Evolutionary conservation across 2,888 invertebrate species (phyloP).

Genomic region (Eupithecia abbreviata): DNA sequence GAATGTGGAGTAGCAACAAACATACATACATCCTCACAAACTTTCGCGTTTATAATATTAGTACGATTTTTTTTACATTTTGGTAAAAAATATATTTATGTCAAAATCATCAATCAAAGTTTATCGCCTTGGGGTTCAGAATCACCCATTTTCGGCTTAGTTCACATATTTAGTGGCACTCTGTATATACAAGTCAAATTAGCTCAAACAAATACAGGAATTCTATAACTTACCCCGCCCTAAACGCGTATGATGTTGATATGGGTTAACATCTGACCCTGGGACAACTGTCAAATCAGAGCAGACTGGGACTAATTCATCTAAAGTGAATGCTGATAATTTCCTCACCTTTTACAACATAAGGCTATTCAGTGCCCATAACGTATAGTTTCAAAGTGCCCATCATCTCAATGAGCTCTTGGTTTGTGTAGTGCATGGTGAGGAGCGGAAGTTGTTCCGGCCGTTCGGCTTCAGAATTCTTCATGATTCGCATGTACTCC

Average conservation of each 20-base stretch:
- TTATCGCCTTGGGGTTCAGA: too few relatives aligned
- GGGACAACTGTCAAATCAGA: neutral
- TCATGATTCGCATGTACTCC: neutral
- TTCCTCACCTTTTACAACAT: neutral
- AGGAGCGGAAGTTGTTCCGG: constrained; percentile 8
- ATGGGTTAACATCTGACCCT: neutral
- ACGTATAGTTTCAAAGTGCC: neutral
- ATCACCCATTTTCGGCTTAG: too few relatives aligned
- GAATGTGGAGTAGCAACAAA: too few relatives aligned
- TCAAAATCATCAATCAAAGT: too few relatives aligned
- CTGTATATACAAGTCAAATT: too few relatives aligned
- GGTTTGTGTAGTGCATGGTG: constrained; percentile 17
- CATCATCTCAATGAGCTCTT: neutral
- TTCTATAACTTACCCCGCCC: too few relatives aligned
- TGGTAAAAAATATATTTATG: too few relatives aligned
- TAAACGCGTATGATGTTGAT: neutral
- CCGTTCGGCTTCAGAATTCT: neutral
- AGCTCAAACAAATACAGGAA: too few relatives aligned
- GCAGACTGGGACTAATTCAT: neutral
- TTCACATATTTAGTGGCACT: too few relatives aligned
- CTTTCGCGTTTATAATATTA: too few relatives aligned
- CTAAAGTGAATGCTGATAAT: neutral
- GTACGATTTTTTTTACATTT: too few relatives aligned
- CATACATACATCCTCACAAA: too few relatives aligned
- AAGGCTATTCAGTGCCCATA: neutral